Conservation (phyloP, 2,888 invertebrate species). For the Dioctria rufipes region DNA sequence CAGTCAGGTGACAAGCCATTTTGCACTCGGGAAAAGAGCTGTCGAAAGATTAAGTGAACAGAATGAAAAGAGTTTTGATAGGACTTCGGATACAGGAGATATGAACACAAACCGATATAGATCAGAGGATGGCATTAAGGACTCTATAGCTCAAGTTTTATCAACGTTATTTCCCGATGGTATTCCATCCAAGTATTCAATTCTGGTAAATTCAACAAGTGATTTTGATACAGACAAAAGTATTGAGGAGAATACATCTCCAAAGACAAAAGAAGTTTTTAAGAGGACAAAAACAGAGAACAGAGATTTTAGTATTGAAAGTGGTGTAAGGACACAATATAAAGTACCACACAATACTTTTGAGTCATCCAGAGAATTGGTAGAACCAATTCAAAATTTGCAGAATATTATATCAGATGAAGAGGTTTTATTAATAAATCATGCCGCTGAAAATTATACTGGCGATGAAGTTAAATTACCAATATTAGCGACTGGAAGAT, state of each 20-base stretch:
- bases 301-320: background rate
- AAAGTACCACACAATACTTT: background rate
- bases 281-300: background rate
- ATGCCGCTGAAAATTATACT: conserved; percentile 68
- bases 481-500: conserved; percentile 64
- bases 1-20: conserved; percentile 71
- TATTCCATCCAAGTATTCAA: conserved; percentile 21
- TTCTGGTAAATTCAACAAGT: background rate
- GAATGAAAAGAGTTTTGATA: conserved; percentile 19
- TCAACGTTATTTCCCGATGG: conserved; percentile 41
- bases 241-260: background rate
- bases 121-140: background rate
- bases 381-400: background rate
- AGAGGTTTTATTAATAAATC: conserved; percentile 78
- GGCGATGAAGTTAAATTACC: conserved; percentile 67
- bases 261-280: background rate
- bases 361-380: background rate
- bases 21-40: conserved; percentile 73
- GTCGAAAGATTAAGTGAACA: conserved; percentile 64
- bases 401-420: conserved; percentile 76
- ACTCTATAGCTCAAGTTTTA: conserved; percentile 36
- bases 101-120: background rate
- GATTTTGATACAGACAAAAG: background rate
- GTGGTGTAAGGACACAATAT: conserved; percentile 61
- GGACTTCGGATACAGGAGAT: background rate